These are phyloP conservation scores for Drosophila orena DNA, from an alignment of 1,140 invertebrate genomes.

Conservation along the genomic window DNA sequence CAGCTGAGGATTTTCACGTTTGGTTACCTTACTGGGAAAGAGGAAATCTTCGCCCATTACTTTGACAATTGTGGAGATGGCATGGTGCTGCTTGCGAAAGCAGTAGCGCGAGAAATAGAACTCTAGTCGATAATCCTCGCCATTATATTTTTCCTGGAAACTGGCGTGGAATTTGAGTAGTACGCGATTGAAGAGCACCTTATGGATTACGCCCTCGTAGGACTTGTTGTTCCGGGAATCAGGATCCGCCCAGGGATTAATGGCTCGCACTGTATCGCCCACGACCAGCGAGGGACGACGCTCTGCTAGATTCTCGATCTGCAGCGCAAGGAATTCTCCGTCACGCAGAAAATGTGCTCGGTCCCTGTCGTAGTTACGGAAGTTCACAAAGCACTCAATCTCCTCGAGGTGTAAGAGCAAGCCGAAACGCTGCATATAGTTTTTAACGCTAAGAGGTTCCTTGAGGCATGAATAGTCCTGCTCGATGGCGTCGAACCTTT, in stretches of 20 bases:
- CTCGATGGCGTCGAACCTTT: conserved; percentile 74
- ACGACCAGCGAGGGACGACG: conserved; percentile 92
- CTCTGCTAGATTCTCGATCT: conserved; percentile 93
- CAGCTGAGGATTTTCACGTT: conserved; percentile 76
- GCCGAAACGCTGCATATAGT: conserved; percentile 89
- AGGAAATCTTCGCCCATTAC: conserved; percentile 87
- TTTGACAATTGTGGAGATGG: conserved; percentile 86
- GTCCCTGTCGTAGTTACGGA: conserved; percentile 90
- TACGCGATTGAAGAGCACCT: conserved; percentile 88
- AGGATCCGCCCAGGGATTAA: conserved; percentile 83
- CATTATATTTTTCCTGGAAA: conserved; percentile 90
- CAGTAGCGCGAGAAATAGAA: conserved; percentile 87
- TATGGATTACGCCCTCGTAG: conserved; percentile 93
- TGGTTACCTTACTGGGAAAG: conserved; percentile 87
- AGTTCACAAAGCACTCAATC: conserved; percentile 87
- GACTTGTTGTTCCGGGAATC: conserved; percentile 10
- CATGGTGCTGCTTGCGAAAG: conserved; percentile 88
- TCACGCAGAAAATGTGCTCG: conserved; percentile 87
- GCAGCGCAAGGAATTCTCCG: conserved; percentile 90
- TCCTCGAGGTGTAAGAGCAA: conserved; percentile 92
- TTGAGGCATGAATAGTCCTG: conserved; percentile 85
- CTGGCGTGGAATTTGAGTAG: conserved; percentile 90
- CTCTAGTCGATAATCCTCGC: conserved; percentile 88
- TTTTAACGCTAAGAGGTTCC: conserved; percentile 85
- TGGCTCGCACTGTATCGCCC: conserved; percentile 90